A percentile compares a stretch with the other conserved stretches of the same genome.
These are phyloP conservation scores for Coelinius sp. DNA, from an alignment of 2,888 invertebrate genomes.

Conservation along the genomic window DNA sequence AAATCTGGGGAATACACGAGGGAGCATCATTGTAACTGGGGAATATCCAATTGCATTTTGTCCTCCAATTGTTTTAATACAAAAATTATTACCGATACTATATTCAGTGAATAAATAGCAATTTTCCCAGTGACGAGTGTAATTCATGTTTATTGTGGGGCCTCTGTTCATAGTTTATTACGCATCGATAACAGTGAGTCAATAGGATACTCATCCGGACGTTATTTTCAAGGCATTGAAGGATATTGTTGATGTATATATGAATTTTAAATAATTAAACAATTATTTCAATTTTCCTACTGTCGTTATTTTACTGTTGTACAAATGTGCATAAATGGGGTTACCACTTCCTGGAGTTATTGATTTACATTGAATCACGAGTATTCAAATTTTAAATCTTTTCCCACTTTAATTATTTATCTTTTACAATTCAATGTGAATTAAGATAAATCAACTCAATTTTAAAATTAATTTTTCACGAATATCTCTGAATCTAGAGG, in stretches of 20 bases:
- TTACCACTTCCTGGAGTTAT: neutral
- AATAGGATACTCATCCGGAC: neutral
- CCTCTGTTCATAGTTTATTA: neutral
- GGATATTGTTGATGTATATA: neutral
- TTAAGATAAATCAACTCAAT: too few species aligned
- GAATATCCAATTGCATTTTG: neutral
- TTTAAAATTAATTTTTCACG: too few species aligned
- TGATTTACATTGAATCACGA: slow-evolving; percentile 12
- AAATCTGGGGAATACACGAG: neutral
- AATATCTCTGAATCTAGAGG: too few species aligned
- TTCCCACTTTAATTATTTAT: neutral
- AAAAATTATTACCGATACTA: neutral
- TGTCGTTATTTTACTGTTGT: neutral
- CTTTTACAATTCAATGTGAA: too few species aligned
- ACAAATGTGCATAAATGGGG: slow-evolving; percentile 9
- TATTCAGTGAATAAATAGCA: neutral
- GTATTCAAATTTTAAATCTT: slow-evolving; percentile 10
- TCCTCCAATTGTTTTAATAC: neutral
- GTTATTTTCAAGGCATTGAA: neutral
- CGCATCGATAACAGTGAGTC: neutral
- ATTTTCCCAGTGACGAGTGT: neutral
- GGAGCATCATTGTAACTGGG: neutral
- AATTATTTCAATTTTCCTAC: neutral
- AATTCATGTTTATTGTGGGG: neutral
- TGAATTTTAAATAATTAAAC: neutral